Evolutionary conservation across 2,797 vertebrate species (phyloP).

Genomic region (Fringilla coelebs): DNA sequence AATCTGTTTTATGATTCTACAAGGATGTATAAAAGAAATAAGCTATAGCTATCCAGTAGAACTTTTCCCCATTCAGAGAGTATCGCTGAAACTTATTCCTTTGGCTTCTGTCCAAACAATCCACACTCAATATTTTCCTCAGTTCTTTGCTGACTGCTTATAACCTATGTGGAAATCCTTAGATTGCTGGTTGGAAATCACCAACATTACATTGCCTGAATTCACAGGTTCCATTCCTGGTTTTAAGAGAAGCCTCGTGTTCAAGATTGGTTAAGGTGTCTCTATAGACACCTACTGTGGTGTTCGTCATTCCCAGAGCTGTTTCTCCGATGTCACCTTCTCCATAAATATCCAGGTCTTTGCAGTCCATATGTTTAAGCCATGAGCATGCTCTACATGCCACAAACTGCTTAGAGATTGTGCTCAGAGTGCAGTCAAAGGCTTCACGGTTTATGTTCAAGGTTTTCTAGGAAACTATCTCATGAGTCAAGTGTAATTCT

Average conservation of each 20-base stretch:
- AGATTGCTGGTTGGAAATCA: not conserved
- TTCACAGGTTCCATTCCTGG: not conserved
- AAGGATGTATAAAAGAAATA: constrained; percentile 25
- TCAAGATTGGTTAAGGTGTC: not conserved
- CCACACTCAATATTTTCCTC: not conserved
- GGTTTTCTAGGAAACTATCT: not conserved
- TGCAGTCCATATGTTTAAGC: not conserved
- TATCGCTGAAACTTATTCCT: constrained; percentile 2
- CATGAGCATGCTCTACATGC: not conserved
- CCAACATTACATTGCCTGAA: not conserved
- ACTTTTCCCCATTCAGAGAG: not conserved
- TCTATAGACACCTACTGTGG: not conserved
- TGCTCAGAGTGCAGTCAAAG: not conserved
- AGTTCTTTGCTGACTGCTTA: not conserved
- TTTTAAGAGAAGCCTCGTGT: not conserved
- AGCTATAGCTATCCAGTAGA: not conserved
- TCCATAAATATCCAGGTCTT: not conserved
- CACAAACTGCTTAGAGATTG: fast-evolving
- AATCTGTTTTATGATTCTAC: constrained; percentile 31
- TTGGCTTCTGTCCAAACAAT: not conserved
- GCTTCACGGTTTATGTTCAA: not conserved
- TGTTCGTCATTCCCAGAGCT: not conserved
- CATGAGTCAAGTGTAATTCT: not conserved
- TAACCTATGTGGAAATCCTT: not conserved
- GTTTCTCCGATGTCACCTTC: not conserved